Conservation (phyloP, 2,888 invertebrate genomes). For the Rhodophaea formosa region DNA sequence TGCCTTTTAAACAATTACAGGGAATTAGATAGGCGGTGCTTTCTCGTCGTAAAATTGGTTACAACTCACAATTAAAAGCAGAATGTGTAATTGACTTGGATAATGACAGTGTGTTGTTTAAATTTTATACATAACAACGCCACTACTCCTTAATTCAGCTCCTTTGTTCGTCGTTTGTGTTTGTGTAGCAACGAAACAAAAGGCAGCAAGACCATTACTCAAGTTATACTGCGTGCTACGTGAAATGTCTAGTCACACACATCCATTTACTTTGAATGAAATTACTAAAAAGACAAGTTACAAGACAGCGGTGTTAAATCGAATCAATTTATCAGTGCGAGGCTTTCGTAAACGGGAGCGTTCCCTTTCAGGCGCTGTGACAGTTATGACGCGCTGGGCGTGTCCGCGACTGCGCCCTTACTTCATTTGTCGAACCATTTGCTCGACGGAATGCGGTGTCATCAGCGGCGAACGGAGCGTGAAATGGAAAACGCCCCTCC, state of each 20-base stretch:
- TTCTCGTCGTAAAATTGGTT: conserved; percentile 33
- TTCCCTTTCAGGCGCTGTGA: conserved; percentile 51
- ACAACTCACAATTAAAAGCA: conserved; percentile 43
- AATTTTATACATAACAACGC: conserved; percentile 32
- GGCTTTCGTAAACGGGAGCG: conserved; percentile 41
- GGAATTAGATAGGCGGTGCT: conserved; percentile 38
- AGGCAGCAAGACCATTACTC: conserved; percentile 16
- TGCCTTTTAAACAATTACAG: conserved; percentile 39
- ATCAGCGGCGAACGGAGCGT: conserved; percentile 77
- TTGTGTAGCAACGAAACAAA: conserved; percentile 28
- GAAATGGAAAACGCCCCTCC: conserved; percentile 79
- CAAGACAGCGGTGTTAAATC: conserved; percentile 48
- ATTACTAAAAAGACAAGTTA: conserved; percentile 23
- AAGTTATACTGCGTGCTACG: background rate
- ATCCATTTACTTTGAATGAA: conserved; percentile 7
- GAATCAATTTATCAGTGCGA: conserved; percentile 63
- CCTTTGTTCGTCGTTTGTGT: conserved; percentile 35
- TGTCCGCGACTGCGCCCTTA: conserved; percentile 67
- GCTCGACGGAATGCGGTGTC: conserved; percentile 77
- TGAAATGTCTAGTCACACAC: background rate
- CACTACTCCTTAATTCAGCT: conserved; percentile 31
- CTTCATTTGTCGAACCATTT: conserved; percentile 80
- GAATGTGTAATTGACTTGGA: conserved; percentile 40
- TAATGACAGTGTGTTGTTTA: conserved; percentile 41
- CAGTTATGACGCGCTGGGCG: conserved; percentile 77